Evolutionary conservation across 2,113 vertebrate genomes (phyloP).

Genomic region (Porphyrio hochstetteri): DNA sequence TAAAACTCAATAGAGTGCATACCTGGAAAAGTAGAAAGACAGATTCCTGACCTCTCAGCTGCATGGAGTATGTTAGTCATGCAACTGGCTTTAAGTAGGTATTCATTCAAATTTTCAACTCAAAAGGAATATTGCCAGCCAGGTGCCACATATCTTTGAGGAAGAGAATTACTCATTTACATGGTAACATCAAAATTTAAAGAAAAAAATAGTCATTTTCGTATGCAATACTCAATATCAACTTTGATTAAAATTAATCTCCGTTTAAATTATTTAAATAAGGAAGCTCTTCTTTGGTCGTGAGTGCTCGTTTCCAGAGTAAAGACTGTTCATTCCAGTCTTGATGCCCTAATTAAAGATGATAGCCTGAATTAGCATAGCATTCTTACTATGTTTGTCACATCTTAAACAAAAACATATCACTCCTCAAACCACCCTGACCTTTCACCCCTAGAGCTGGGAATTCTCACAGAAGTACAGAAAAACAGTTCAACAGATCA

Average conservation of each 20-base stretch:
- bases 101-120: slow-evolving; percentile 4
- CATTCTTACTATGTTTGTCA: slow-evolving; percentile 28
- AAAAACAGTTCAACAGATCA: not conserved
- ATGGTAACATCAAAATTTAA: not conserved
- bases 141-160: slow-evolving; percentile 15
- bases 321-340: slow-evolving; percentile 17
- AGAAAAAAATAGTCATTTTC: slow-evolving; percentile 15
- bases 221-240: slow-evolving; percentile 42
- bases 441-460: not conserved
- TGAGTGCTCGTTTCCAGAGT: slow-evolving; percentile 31
- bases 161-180: slow-evolving; percentile 27
- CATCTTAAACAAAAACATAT: not conserved
- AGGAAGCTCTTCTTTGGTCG: slow-evolving; percentile 48
- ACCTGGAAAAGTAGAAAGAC: not conserved
- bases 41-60: not conserved
- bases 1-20: not conserved
- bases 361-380: slow-evolving; percentile 46
- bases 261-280: slow-evolving; percentile 65
- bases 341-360: slow-evolving; percentile 52
- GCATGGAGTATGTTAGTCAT: not conserved
- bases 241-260: slow-evolving; percentile 65
- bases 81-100: not conserved
- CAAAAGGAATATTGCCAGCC: not conserved
- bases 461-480: not conserved
- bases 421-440: not conserved